Evolutionary conservation across 2,113 vertebrate species (phyloP).

Genomic region (Hypomesus transpacificus): DNA sequence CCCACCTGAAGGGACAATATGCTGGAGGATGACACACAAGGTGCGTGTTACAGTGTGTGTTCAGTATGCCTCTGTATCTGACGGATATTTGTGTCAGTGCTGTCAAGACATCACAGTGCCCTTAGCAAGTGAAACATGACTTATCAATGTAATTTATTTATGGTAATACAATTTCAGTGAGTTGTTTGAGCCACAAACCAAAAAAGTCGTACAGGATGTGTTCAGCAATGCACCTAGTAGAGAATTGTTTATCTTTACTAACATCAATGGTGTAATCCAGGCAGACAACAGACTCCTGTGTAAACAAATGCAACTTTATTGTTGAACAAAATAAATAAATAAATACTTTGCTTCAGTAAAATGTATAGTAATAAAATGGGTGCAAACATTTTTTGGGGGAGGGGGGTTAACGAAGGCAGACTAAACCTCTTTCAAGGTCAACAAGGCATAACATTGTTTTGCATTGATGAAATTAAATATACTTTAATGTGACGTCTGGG

Average conservation of each 20-base stretch:
- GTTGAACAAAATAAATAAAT: constrained; percentile 39
- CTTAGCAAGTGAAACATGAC: too few relatives aligned
- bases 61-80: too few relatives aligned
- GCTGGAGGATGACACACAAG: constrained; percentile 28
- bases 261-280: constrained; percentile 4
- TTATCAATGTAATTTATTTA: too few relatives aligned
- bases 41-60: not conserved
- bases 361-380: constrained; percentile 5
- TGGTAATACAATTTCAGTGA: too few relatives aligned
- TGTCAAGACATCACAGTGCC: too few relatives aligned
- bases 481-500: not conserved
- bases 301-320: constrained; percentile 33
- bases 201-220: too few relatives aligned
- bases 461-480: not conserved
- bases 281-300: not conserved
- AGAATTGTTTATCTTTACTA: not conserved
- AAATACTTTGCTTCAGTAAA: constrained; percentile 30
- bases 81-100: too few relatives aligned
- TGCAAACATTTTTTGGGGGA: not conserved
- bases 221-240: too few relatives aligned
- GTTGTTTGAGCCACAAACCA: too few relatives aligned
- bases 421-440: not conserved
- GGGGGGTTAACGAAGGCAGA: not conserved
- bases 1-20: constrained; percentile 32
- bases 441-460: not conserved